Conservation (phyloP, 2,888 invertebrate genomes). For the Coenonympha glycerion region DNA sequence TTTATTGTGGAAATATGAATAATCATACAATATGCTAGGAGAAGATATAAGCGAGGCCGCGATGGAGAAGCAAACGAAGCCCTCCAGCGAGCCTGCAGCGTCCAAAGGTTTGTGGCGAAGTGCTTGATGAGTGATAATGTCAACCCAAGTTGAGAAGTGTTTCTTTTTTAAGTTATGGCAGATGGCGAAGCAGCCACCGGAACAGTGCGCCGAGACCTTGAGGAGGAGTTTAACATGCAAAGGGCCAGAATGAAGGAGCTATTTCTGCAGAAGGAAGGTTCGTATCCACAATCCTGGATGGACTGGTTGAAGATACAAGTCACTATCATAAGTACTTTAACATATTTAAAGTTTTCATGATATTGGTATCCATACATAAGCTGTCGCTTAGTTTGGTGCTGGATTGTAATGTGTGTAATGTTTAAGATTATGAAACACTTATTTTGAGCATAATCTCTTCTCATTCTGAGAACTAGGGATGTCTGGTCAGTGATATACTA, state of each 20-base stretch:
- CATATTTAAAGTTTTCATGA: no score
- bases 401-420: no score
- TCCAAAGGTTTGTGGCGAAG: conserved; percentile 56
- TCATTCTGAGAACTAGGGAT: no score
- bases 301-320: neutral
- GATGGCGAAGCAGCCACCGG: conserved; percentile 45
- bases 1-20: conserved; percentile 18
- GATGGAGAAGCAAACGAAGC: conserved; percentile 38
- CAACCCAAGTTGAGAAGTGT: conserved; percentile 55
- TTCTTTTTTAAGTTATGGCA: conserved; percentile 67
- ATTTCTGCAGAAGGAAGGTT: conserved; percentile 95
- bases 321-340: neutral
- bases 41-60: conserved; percentile 16
- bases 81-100: conserved; percentile 53
- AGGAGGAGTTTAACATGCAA: conserved; percentile 91
- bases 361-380: no score
- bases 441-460: no score
- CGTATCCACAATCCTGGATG: conserved; percentile 36
- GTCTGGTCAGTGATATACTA: no score
- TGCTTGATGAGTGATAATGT: conserved; percentile 27
- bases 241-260: conserved; percentile 95
- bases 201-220: conserved; percentile 73
- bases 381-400: no score
- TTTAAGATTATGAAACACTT: no score
- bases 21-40: conserved; percentile 19